A percentile compares a stretch with the other conserved stretches of the same genome.
Conservation (phyloP, 2,797 vertebrate species). For the Gephyroberyx darwinii region DNA sequence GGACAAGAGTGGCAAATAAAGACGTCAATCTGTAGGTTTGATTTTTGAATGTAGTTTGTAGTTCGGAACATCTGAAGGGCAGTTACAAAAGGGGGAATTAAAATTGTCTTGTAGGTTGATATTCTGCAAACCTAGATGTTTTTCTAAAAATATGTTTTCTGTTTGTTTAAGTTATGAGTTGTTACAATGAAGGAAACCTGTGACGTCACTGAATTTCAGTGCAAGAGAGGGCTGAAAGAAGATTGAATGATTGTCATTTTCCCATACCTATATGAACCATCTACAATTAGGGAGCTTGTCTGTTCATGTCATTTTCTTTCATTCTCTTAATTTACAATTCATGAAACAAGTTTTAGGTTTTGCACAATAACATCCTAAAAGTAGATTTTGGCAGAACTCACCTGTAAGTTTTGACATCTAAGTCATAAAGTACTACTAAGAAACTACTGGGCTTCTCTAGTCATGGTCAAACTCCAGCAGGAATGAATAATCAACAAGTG, state of each 20-base stretch:
- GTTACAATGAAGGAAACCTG: too few relatives aligned
- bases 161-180: too few relatives aligned
- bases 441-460: background rate
- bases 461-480: background rate
- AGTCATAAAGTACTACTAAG: background rate
- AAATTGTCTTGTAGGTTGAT: too few relatives aligned
- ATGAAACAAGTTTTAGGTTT: background rate
- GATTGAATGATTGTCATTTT: background rate
- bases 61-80: too few relatives aligned
- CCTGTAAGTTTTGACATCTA: background rate
- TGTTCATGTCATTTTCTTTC: background rate
- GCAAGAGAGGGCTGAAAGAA: background rate
- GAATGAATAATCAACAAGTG: conserved; percentile 33
- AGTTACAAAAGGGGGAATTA: too few relatives aligned
- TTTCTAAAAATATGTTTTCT: too few relatives aligned
- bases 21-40: too few relatives aligned
- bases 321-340: background rate
- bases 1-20: background rate
- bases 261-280: too few relatives aligned
- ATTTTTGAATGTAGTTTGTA: too few relatives aligned
- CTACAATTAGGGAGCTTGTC: too few relatives aligned
- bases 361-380: background rate
- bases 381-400: background rate
- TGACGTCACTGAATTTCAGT: too few relatives aligned
- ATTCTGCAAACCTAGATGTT: too few relatives aligned